These are phyloP conservation scores for Cerceris ruficornis DNA, from an alignment of 2,888 invertebrate species.

Conservation along the genomic window DNA sequence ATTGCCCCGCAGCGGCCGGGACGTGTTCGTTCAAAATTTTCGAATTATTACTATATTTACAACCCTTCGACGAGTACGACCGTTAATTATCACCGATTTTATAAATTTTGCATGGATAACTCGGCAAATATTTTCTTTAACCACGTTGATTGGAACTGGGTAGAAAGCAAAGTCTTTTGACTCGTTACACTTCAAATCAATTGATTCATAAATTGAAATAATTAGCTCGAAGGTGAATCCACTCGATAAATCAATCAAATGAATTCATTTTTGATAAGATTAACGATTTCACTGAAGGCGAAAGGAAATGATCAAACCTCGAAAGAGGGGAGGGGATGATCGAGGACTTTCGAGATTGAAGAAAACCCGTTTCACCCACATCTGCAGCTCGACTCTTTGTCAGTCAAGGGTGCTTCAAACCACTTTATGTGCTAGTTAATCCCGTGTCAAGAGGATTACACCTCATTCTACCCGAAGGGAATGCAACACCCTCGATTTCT, in stretches of 20 bases:
- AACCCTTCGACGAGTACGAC: too few species aligned
- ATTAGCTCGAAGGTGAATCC: neutral
- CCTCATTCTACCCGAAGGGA: conserved; percentile 48
- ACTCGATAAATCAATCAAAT: conserved; percentile 34
- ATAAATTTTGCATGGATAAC: too few species aligned
- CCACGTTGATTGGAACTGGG: neutral
- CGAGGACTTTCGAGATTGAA: conserved; percentile 42
- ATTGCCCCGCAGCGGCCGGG: neutral
- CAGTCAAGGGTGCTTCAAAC: conserved; percentile 54
- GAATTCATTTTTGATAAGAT: conserved; percentile 23
- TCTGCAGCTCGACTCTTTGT: conserved; percentile 55
- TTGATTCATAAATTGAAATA: neutral
- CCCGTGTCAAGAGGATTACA: conserved; percentile 61
- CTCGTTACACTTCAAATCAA: neutral
- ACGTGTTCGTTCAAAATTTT: neutral
- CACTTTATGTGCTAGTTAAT: conserved; percentile 56
- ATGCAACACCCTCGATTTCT: conserved; percentile 40
- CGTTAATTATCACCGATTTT: too few species aligned
- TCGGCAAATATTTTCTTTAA: too few species aligned
- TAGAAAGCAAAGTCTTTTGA: neutral
- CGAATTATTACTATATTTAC: neutral
- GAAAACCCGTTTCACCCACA: conserved; percentile 33
- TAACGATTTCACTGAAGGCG: conserved; percentile 28
- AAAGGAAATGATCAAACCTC: conserved; percentile 16
- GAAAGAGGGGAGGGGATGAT: conserved; percentile 30